Conservation (phyloP, 2,888 invertebrate species). For the Ligdia adustata region DNA sequence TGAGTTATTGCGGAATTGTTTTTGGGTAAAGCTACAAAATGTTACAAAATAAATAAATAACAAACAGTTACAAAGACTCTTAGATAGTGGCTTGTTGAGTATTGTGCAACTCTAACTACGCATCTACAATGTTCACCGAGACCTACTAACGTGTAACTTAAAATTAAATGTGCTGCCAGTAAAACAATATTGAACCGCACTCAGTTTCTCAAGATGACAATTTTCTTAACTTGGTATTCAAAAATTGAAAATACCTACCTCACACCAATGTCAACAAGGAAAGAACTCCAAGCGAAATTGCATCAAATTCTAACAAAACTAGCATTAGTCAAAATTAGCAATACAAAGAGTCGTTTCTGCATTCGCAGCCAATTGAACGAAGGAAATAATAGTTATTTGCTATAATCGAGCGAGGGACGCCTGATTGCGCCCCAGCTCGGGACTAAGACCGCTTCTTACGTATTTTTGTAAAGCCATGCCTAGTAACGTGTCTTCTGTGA, state of each 20-base stretch:
- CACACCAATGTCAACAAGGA: background rate
- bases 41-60: too few relatives aligned
- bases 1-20: constrained; percentile 9
- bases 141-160: too few relatives aligned
- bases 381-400: constrained; percentile 77
- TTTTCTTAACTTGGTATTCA: too few relatives aligned
- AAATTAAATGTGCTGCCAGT: too few relatives aligned
- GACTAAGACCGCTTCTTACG: constrained; percentile 54
- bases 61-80: too few relatives aligned
- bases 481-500: constrained; percentile 2
- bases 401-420: constrained; percentile 79
- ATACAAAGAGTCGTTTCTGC: constrained; percentile 61
- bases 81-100: too few relatives aligned
- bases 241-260: too few relatives aligned
- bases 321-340: constrained; percentile 71
- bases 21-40: too few relatives aligned
- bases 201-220: too few relatives aligned
- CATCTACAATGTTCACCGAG: too few relatives aligned
- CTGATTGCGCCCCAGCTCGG: constrained; percentile 76
- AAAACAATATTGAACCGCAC: too few relatives aligned
- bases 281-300: constrained; percentile 28
- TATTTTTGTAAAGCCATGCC: constrained; percentile 60
- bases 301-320: constrained; percentile 56
- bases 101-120: too few relatives aligned
- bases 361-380: constrained; percentile 69